Evolutionary conservation across 2,113 vertebrate genomes (phyloP).

Genomic region (Halichoerus grypus): DNA sequence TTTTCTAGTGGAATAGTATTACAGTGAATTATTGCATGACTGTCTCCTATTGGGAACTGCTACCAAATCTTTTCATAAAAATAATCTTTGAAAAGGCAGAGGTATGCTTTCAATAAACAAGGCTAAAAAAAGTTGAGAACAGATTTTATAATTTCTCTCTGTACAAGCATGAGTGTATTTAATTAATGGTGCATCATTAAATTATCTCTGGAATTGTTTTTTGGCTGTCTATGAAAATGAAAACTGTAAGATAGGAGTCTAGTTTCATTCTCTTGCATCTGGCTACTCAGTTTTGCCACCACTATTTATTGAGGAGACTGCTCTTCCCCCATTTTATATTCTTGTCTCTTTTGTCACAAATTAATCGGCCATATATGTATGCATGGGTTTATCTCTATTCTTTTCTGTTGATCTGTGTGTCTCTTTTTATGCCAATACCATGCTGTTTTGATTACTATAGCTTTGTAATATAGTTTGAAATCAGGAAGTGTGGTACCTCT

Average conservation of each 20-base stretch:
- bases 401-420: neutral
- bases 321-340: neutral
- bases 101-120: neutral
- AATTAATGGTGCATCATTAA: neutral
- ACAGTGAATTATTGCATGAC: neutral
- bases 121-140: neutral
- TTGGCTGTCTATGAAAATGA: constrained; percentile 55
- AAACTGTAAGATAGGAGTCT: neutral
- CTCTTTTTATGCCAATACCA: neutral
- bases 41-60: neutral
- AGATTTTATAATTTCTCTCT: neutral
- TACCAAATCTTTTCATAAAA: constrained; percentile 17
- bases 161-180: neutral
- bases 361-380: neutral
- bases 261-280: neutral
- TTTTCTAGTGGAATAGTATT: neutral
- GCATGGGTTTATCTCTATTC: neutral
- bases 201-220: constrained; percentile 57
- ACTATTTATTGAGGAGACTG: neutral
- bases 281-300: neutral
- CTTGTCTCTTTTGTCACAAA: neutral
- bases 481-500: neutral
- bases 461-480: constrained; percentile 9
- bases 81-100: neutral
- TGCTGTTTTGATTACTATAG: neutral